Conservation (phyloP, 2,888 invertebrate genomes). For the Rosalia funebris region DNA sequence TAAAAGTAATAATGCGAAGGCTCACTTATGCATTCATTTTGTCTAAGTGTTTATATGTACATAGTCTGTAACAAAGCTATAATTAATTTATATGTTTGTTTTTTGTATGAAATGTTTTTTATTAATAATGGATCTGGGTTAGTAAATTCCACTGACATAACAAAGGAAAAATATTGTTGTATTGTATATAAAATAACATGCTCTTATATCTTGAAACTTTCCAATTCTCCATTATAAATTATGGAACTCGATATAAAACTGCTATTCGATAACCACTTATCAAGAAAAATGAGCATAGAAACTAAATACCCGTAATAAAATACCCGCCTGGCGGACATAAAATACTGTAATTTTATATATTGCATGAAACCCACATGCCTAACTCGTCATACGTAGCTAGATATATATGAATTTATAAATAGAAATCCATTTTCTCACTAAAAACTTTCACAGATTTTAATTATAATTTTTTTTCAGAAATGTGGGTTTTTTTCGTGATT, state of each 20-base stretch:
- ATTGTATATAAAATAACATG: constrained; percentile 13
- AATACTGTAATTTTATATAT: constrained; percentile 36
- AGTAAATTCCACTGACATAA: not conserved
- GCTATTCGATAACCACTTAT: constrained; percentile 40
- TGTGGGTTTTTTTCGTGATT: not conserved
- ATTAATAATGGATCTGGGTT: not conserved
- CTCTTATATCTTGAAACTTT: constrained; percentile 15
- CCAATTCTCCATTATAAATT: constrained; percentile 34
- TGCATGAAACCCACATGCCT: constrained; percentile 23
- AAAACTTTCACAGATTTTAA: constrained; percentile 10
- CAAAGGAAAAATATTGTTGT: not conserved
- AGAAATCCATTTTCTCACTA: not conserved
- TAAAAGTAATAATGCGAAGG: no score
- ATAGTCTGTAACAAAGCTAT: no score
- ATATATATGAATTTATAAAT: not conserved
- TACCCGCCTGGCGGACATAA: constrained; percentile 39
- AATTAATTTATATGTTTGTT: no score
- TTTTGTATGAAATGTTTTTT: no score
- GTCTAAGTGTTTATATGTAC: no score
- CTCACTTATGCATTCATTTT: no score
- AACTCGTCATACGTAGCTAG: constrained; percentile 1
- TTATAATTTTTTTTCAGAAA: not conserved
- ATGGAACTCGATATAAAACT: constrained; percentile 40
- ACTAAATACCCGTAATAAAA: constrained; percentile 44
- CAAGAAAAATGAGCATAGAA: constrained; percentile 41